Conservation (phyloP, 2,113 vertebrate genomes). For the Brachypodius melanocephalos region DNA sequence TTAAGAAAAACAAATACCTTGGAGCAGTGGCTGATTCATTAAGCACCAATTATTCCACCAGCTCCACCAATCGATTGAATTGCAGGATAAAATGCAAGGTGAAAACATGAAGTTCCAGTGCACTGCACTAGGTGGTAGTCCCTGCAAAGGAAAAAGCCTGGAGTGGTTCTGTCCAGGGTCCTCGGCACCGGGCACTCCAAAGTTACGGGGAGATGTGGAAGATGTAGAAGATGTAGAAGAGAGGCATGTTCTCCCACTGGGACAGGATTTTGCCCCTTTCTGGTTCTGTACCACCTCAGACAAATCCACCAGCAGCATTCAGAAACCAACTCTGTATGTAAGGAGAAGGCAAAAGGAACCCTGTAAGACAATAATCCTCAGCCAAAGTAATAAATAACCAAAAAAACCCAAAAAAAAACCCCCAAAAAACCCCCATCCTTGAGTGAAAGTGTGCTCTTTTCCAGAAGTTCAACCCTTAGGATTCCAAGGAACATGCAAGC, state of each 20-base stretch:
- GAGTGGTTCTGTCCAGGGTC: neutral
- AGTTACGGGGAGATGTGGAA: neutral
- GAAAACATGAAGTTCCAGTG: neutral
- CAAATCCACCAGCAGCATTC: neutral
- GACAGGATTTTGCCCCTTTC: neutral
- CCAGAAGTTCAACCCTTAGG: neutral
- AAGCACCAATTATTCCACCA: neutral
- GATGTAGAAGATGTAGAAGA: neutral
- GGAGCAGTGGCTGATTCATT: neutral
- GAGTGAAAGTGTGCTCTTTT: neutral
- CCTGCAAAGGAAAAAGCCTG: neutral
- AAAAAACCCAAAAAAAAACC: no score
- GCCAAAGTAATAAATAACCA: neutral
- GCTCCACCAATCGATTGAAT: neutral
- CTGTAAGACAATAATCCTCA: neutral
- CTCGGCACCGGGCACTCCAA: neutral
- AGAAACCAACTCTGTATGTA: neutral
- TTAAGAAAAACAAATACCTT: neutral
- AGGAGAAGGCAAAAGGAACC: neutral
- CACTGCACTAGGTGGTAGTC: constrained; percentile 13
- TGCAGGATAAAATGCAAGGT: neutral
- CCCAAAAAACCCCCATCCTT: no score
- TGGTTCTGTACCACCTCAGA: neutral
- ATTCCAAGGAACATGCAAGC: neutral
- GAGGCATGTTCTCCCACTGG: neutral